Evolutionary conservation across 2,797 vertebrate genomes (phyloP), one percentile per base, ranked within the genome.

Genomic region (Nannoperca obscura): DNA sequence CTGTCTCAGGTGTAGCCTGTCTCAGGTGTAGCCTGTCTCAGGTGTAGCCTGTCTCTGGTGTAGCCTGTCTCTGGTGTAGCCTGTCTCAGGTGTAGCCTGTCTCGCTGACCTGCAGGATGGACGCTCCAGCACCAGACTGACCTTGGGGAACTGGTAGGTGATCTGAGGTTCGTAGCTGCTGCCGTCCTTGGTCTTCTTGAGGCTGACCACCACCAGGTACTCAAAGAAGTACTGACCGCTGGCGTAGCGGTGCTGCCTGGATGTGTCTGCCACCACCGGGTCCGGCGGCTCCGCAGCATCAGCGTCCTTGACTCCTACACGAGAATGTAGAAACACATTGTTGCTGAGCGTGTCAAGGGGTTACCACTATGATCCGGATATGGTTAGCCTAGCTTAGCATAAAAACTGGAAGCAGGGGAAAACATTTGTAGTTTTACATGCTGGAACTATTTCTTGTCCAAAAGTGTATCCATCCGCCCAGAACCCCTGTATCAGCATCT

Each of bases 101-200:
- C 2, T 34, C 5, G 15, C 13, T 40, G 50, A 54, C 38, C 1
- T 44, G 20, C 19, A 17, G 47, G 7, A 15, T 13, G 6, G 27
- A 20, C 7, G 7, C 13, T 34, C 9, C 3, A 59, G 10, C 4
- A 3, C 65, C 13, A 50, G 14, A 78, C 92, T 93, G 89, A 99
- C 98, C 97, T 99, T 99, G 19, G 98, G 98, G 87, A 99, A 99
- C 92, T 99, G 98, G 92, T 98, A 99, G 71, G 93, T 94, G 91
- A 99, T 98, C 52, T 94, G 96, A 30, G 98, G 97, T 40, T 97
- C 96, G 0, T 99, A 99, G 55, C 0, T 89, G 49, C 82, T 86
- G 36, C 87, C 78, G 2, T 90, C 95, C 2, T 90, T 94, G 19
- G 60, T 95, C 91, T 94, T 96, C 92, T 94, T 97, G 24, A 98